phyloP scores from a whole-genome alignment of 2,113 vertebrate species.

The Chamaea fasciata region DNA sequence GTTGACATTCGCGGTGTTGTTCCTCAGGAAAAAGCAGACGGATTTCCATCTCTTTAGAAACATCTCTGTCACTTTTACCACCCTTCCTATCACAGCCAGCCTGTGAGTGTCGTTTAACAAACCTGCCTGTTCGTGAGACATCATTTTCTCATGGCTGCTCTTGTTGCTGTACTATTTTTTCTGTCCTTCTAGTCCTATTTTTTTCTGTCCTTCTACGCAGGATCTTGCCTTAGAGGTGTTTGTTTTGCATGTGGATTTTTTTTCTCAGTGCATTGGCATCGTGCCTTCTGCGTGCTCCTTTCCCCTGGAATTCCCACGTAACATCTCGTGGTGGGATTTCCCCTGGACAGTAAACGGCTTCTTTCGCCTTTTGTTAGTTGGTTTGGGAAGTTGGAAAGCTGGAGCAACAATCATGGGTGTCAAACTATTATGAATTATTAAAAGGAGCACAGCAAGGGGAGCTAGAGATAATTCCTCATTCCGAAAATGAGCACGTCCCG shows the following conservation, averaged over 20 bases:
- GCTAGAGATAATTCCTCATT: constrained; percentile 54
- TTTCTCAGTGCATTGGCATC: not conserved
- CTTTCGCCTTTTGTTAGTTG: not conserved
- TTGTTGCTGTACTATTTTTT: not conserved
- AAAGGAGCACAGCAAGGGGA: constrained; percentile 20
- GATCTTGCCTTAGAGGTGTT: not conserved
- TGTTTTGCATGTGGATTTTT: not conserved
- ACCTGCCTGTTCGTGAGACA: not conserved
- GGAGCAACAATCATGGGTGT: constrained; percentile 56
- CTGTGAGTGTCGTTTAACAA: not conserved
- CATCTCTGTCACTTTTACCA: not conserved
- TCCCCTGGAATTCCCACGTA: not conserved
- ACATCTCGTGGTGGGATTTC: not conserved
- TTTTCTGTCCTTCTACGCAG: not conserved
- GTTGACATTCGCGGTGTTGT: not conserved
- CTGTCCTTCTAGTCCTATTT: not conserved
- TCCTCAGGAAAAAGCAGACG: not conserved
- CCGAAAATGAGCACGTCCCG: constrained; percentile 56
- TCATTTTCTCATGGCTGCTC: not conserved
- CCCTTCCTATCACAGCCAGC: not conserved
- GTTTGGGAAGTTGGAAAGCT: constrained; percentile 62
- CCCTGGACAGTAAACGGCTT: not conserved
- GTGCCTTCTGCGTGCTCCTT: not conserved
- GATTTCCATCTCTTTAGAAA: not conserved
- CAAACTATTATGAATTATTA: constrained; percentile 67